phyloP scores from a whole-genome alignment of 2,888 invertebrate genomes.

The Leptopilina myrica region DNA sequence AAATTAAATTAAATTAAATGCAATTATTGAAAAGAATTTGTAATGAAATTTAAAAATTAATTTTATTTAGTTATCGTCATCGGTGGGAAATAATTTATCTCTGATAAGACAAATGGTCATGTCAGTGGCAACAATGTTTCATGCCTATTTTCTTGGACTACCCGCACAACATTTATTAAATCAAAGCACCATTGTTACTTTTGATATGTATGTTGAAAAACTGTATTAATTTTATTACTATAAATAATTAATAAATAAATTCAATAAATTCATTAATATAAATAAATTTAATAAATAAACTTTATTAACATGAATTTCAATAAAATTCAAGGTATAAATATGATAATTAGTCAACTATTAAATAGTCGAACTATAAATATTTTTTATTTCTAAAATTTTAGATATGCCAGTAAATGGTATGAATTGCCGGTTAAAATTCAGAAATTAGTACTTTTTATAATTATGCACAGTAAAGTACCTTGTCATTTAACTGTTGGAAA shows the following conservation, averaged over 20 bases:
- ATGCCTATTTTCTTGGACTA: not conserved
- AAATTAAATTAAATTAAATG: not conserved
- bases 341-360: too few relatives aligned
- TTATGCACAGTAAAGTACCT: not conserved
- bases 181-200: not conserved
- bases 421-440: not conserved
- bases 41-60: not conserved
- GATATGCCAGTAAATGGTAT: not conserved
- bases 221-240: not conserved
- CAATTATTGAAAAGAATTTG: too few relatives aligned
- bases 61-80: not conserved
- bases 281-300: too few relatives aligned
- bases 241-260: too few relatives aligned
- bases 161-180: slow-evolving; percentile 13
- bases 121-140: not conserved
- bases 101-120: not conserved
- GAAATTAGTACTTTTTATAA: slow-evolving; percentile 8
- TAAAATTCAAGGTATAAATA: too few relatives aligned
- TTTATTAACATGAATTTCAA: too few relatives aligned
- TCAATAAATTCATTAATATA: too few relatives aligned
- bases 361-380: too few relatives aligned
- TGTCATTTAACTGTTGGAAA: slow-evolving; percentile 15
- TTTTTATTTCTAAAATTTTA: not conserved
- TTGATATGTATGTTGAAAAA: not conserved
- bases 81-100: not conserved